These are phyloP conservation scores for Nymphalis urticae DNA, from an alignment of 2,888 invertebrate genomes.

Conservation along the genomic window DNA sequence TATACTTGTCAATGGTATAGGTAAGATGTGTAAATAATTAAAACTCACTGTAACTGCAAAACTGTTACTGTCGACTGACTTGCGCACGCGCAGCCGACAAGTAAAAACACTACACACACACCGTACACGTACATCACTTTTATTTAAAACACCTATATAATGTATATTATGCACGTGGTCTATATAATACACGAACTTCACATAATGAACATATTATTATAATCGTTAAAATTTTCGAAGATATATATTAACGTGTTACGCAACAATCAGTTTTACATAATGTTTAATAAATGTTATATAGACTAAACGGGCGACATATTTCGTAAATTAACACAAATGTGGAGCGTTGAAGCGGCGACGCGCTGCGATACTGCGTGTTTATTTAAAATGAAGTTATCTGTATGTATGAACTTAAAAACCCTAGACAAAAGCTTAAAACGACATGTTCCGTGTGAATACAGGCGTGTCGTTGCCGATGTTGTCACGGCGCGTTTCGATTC, in stretches of 20 bases:
- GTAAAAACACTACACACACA: constrained; percentile 7
- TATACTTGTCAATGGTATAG: background rate
- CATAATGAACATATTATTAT: no score
- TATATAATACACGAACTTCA: background rate
- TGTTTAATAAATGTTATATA: background rate
- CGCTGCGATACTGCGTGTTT: constrained; percentile 6
- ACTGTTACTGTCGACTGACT: constrained; percentile 47
- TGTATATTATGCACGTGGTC: background rate
- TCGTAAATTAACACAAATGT: background rate
- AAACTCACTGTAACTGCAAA: constrained; percentile 52
- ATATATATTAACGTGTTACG: background rate
- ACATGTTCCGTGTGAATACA: background rate
- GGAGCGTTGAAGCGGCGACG: background rate
- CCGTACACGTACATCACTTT: background rate
- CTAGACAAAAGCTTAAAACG: background rate
- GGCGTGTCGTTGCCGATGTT: background rate
- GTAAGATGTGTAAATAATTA: background rate
- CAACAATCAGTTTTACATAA: background rate
- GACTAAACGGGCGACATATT: background rate
- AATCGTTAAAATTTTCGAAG: no score
- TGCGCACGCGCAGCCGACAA: constrained; percentile 35
- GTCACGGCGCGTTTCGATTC: background rate
- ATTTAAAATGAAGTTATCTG: constrained; percentile 1
- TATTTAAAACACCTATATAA: background rate
- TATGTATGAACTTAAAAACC: background rate